Base-by-base conservation (phyloP, 2,797 vertebrate genomes). In the Alosa sapidissima region DNA sequence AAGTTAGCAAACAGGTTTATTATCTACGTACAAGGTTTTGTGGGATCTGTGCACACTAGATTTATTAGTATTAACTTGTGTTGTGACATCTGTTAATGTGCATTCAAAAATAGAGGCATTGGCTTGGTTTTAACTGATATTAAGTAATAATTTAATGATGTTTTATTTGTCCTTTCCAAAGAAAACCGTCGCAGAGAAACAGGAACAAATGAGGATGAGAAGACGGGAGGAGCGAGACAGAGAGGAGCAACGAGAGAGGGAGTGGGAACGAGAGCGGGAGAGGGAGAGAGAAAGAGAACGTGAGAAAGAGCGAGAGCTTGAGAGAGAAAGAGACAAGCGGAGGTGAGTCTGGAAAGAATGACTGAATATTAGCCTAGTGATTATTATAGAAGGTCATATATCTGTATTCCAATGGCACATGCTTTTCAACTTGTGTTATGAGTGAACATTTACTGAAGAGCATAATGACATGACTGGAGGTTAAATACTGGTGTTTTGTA, bases 171-270 rank as follows among this genome's bases (percentile, higher is more conserved):
- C 19, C 82, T 75, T 36, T 81, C 83, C 14, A 3, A 90, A 99
- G 98, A 99, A 98, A 96, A 95, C 97, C 47, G 98, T 99, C 84
- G 91, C 96, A 88, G 98, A 99, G 89, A 99, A 99, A 92, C 98
- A 99, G 90, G 98, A 99, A 92, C 95, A 97, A 89, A 97, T 99
- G 91, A 96, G 98, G 33, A 92, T 94, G 89, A 98, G 95, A 91
- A 95, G 98, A 92, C 94, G 97, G 88, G 98, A 99, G 91, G 98
- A 98, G 85, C 94, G 96, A 0, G 96, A 96, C 87, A 89, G 52
- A 83, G 95, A 95, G 54, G 95, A 96, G 28, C 87, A 85, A 93
- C 92, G 87, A 68, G 88, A 89, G 54, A 88, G 90, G 36, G 92
- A 95, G 88, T 94, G 94, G 94, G 95, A 96, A 88, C 0, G 93